phyloP scores from a whole-genome alignment of 1,140 invertebrate species.

The Drosophila kepulauana region DNA sequence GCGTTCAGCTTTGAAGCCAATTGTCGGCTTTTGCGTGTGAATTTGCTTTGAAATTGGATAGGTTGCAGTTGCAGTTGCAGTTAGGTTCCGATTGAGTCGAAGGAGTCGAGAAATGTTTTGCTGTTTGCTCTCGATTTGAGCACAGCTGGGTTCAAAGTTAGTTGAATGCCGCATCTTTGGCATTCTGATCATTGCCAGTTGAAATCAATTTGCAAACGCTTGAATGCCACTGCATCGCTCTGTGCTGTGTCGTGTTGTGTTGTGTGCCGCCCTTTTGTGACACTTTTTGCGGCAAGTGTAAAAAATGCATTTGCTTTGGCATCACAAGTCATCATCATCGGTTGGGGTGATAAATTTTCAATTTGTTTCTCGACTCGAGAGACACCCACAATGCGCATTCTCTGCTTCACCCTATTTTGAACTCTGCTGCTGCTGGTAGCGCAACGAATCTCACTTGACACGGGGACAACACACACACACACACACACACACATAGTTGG shows the following conservation, averaged over 20 bases:
- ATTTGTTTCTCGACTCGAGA: conserved; percentile 75
- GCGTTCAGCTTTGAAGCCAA: background rate
- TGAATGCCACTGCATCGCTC: conserved; percentile 27
- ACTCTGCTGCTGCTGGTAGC: conserved; percentile 60
- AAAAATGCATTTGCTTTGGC: conserved; percentile 74
- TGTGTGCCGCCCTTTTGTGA: conserved; percentile 27
- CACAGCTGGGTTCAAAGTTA: conserved; percentile 29
- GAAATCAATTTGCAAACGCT: conserved; percentile 80
- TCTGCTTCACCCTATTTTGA: background rate
- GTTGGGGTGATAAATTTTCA: conserved; percentile 78
- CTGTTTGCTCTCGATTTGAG: conserved; percentile 34
- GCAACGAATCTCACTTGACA: conserved; percentile 71
- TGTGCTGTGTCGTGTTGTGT: background rate
- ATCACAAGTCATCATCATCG: conserved; percentile 75
- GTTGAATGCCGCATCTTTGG: background rate
- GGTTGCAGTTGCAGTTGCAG: conserved; percentile 8
- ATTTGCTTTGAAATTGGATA: conserved; percentile 76
- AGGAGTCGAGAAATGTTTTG: background rate
- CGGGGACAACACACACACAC: conserved; percentile 40
- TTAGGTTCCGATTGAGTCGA: background rate
- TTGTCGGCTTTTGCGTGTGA: conserved; percentile 76
- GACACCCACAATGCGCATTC: conserved; percentile 42
- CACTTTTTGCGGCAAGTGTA: conserved; percentile 59
- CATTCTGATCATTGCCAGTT: conserved; percentile 56
- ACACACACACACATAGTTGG: background rate